A percentile compares a stretch with the other conserved stretches of the same genome.
Evolutionary conservation across 2,113 vertebrate genomes (phyloP).

Genomic region (Aspiorhynchus laticeps): DNA sequence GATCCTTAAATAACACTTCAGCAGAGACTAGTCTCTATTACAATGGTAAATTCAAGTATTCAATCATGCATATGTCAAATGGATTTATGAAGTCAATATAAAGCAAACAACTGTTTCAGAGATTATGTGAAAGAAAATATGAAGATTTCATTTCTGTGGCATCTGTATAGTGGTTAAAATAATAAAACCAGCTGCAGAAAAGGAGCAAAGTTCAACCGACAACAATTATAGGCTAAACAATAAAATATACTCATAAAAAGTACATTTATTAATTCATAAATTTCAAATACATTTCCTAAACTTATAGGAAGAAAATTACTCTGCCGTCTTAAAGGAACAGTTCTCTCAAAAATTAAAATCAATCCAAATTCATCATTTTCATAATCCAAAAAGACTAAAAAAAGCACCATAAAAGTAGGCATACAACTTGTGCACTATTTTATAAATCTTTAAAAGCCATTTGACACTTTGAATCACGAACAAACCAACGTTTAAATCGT

Average conservation of each 20-base stretch:
- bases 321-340: too few species aligned
- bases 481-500: neutral
- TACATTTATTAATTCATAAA: neutral
- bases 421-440: neutral
- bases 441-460: neutral
- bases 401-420: neutral
- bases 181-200: neutral
- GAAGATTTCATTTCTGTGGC: neutral
- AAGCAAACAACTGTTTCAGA: conserved; percentile 3
- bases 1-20: neutral
- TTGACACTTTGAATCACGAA: neutral
- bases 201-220: neutral
- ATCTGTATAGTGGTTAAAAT: neutral
- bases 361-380: neutral
- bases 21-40: neutral
- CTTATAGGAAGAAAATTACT: neutral
- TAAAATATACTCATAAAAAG: neutral
- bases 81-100: neutral
- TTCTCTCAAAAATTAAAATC: neutral
- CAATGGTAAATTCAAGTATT: neutral
- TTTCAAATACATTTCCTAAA: neutral
- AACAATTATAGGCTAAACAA: neutral
- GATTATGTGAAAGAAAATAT: neutral
- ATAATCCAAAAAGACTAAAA: neutral
- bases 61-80: neutral